Evolutionary conservation across 1,140 invertebrate species (phyloP).

Genomic region (Carposina sasakii): DNA sequence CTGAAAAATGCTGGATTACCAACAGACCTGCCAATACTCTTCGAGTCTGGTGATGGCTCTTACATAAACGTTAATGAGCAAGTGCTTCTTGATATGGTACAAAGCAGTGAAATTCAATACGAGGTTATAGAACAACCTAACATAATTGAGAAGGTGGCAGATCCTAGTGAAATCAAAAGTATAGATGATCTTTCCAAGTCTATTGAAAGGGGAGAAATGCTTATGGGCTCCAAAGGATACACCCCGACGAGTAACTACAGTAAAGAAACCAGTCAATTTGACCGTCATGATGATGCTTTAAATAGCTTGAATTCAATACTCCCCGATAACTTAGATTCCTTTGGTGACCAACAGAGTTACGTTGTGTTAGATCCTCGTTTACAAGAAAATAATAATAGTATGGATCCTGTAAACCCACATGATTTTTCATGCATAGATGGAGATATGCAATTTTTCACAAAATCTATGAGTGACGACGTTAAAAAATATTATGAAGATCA

Average conservation of each 20-base stretch:
- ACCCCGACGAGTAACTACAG: conserved; percentile 27
- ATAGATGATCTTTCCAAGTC: conserved; percentile 67
- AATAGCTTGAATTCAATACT: conserved; percentile 56
- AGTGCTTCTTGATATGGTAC: conserved; percentile 71
- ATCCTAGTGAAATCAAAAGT: conserved; percentile 66
- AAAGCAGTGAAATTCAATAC: conserved; percentile 72
- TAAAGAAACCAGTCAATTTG: conserved; percentile 36
- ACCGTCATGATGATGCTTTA: conserved; percentile 45
- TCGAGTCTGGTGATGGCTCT: conserved; percentile 73
- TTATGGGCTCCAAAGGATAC: conserved; percentile 40
- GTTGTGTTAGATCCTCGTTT: conserved; percentile 46
- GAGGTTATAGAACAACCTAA: conserved; percentile 71
- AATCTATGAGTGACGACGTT: conserved; percentile 64
- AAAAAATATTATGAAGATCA: conserved; percentile 64
- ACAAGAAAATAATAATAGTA: conserved; percentile 35
- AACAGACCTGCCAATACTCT: conserved; percentile 71
- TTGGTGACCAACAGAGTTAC: conserved; percentile 54
- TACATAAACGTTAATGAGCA: conserved; percentile 74
- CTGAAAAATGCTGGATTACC: conserved; percentile 72
- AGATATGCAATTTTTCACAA: conserved; percentile 64
- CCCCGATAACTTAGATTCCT: conserved; percentile 57
- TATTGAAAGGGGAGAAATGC: conserved; percentile 60
- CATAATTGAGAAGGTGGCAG: conserved; percentile 64
- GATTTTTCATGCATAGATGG: conserved; percentile 63
- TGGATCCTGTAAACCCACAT: conserved; percentile 44